Conservation (phyloP, 2,888 invertebrate species). For the Andrena haemorrhoa region DNA sequence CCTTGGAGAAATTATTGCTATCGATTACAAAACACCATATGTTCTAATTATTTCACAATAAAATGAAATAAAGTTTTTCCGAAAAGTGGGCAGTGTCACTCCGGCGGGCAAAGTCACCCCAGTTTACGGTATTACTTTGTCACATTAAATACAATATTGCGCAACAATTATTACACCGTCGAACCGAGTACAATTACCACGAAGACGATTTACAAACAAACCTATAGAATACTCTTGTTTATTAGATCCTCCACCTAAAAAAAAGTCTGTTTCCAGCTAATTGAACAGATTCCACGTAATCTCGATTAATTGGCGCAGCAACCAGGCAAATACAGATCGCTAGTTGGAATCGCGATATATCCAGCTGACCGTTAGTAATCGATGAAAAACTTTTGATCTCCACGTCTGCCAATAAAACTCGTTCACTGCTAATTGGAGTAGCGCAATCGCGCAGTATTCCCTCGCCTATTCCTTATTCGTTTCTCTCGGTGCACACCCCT, state of each 20-base stretch:
- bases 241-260: background rate
- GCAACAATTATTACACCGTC: background rate
- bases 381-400: conserved; percentile 70
- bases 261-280: background rate
- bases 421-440: conserved; percentile 46
- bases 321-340: conserved; percentile 41
- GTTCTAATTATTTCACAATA: too few species aligned
- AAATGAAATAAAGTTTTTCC: too few species aligned
- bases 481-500: background rate
- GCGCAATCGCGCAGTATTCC: conserved; percentile 28
- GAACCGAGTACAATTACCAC: background rate
- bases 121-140: too few species aligned
- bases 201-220: background rate
- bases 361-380: conserved; percentile 65
- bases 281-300: background rate
- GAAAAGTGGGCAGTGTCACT: too few species aligned
- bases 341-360: conserved; percentile 50
- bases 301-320: conserved; percentile 7
- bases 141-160: background rate
- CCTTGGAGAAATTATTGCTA: too few species aligned
- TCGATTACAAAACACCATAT: too few species aligned
- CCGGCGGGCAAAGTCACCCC: too few species aligned
- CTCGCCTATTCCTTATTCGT: conserved; percentile 19
- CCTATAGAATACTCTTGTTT: background rate
- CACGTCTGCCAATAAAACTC: conserved; percentile 60